Conservation (phyloP, 2,797 vertebrate genomes). For the Moxostoma hubbsi region DNA sequence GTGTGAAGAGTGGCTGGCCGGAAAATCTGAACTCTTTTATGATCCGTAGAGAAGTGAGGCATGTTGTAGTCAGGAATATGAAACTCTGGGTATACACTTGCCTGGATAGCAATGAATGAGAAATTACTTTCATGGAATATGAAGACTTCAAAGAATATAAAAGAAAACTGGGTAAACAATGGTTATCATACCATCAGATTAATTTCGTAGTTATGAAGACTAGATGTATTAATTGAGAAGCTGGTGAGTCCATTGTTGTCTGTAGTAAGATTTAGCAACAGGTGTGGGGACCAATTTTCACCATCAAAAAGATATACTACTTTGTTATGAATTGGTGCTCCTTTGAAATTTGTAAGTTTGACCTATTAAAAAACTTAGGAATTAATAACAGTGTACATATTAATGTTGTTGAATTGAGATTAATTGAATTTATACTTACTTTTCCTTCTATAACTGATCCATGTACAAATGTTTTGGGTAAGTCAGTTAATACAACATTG, state of each 20-base stretch:
- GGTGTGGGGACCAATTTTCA: background rate
- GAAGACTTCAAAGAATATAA: background rate
- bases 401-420: background rate
- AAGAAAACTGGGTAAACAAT: background rate
- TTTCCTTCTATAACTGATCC: constrained; percentile 37
- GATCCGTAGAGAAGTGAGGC: background rate
- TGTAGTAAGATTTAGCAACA: constrained; percentile 68
- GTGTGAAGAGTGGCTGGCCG: constrained; percentile 44
- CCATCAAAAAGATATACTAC: constrained; percentile 62
- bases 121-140: background rate
- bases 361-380: constrained; percentile 36
- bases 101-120: constrained; percentile 51
- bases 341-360: constrained; percentile 63
- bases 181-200: constrained; percentile 53
- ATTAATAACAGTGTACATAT: background rate
- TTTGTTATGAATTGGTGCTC: constrained; percentile 60
- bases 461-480: constrained; percentile 17
- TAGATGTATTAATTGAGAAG: constrained; percentile 63
- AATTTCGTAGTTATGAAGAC: background rate
- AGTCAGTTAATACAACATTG: constrained; percentile 16
- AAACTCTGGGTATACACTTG: background rate
- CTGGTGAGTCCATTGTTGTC: constrained; percentile 61
- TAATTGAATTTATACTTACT: constrained; percentile 4
- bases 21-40: background rate
- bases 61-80: fast-evolving